phyloP scores from a whole-genome alignment of 1,140 invertebrate species.

The Pseudachorutes palmiensis region DNA sequence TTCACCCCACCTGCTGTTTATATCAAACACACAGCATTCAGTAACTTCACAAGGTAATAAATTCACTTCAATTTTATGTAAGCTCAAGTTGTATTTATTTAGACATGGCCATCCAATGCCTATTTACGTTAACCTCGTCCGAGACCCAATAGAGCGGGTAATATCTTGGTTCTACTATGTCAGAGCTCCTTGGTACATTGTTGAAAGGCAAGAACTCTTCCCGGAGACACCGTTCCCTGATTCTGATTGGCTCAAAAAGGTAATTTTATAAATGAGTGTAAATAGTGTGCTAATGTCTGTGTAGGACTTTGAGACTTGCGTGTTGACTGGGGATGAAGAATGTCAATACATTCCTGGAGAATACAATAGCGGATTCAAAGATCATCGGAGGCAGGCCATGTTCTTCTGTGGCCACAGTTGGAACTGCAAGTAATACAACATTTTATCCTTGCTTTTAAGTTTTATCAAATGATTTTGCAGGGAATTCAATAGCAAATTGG shows the following conservation, averaged over 20 bases:
- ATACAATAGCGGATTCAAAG: constrained; percentile 38
- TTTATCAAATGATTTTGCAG: constrained; percentile 44
- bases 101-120: constrained; percentile 67
- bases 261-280: constrained; percentile 40
- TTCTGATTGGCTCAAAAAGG: constrained; percentile 77
- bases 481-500: constrained; percentile 72
- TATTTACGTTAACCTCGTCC: constrained; percentile 79
- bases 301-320: constrained; percentile 78
- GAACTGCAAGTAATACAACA: constrained; percentile 65
- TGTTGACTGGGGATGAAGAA: constrained; percentile 70
- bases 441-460: neutral
- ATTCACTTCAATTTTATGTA: neutral
- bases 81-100: neutral
- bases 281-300: constrained; percentile 2
- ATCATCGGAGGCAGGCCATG: constrained; percentile 66
- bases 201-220: constrained; percentile 77
- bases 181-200: constrained; percentile 78
- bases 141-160: constrained; percentile 81
- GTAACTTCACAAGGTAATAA: constrained; percentile 63
- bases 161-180: constrained; percentile 81
- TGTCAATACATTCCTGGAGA: constrained; percentile 73
- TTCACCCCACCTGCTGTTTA: constrained; percentile 56
- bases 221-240: constrained; percentile 75
- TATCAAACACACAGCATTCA: constrained; percentile 73
- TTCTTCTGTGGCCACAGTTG: constrained; percentile 84